Evolutionary conservation across 2,888 invertebrate species (phyloP).

Genomic region (Branchipolynoe longqiensis): DNA sequence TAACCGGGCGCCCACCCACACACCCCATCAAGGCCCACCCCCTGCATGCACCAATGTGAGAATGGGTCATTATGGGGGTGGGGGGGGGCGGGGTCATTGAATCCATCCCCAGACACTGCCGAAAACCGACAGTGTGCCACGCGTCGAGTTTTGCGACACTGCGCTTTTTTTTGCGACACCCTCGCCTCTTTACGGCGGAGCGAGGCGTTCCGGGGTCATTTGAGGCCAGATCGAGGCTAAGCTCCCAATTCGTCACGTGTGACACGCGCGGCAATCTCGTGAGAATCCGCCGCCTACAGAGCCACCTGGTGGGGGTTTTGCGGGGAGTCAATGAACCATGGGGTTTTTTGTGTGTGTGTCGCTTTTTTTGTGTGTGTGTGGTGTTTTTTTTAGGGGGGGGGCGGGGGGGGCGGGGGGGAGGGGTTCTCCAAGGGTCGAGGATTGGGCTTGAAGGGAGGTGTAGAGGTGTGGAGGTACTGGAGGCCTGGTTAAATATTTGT

Average conservation of each 20-base stretch:
- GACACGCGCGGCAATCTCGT: neutral
- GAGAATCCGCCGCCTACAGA: neutral
- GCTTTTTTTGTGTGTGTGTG: too few species aligned
- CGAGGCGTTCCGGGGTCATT: neutral
- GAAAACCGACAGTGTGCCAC: neutral
- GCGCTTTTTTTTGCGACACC: neutral
- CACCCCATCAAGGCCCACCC: too few species aligned
- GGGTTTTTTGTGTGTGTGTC: too few species aligned
- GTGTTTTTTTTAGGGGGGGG: too few species aligned
- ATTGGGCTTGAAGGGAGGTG: too few species aligned
- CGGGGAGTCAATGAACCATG: conserved; percentile 16
- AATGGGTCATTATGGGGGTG: neutral
- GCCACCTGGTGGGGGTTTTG: neutral
- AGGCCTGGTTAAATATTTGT: conserved; percentile 42
- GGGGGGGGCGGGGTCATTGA: too few species aligned
- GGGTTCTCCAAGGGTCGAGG: too few species aligned
- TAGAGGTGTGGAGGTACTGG: neutral
- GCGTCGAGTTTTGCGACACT: conserved; percentile 20
- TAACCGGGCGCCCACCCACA: too few species aligned
- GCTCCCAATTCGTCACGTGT: conserved; percentile 48
- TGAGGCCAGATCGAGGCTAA: conserved; percentile 28
- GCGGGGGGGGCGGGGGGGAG: neutral
- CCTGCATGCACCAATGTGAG: too few species aligned
- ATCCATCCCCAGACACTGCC: neutral
- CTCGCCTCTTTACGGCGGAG: too few species aligned